These are phyloP conservation scores for Noctua pronuba DNA, from an alignment of 2,888 invertebrate species.

Conservation along the genomic window DNA sequence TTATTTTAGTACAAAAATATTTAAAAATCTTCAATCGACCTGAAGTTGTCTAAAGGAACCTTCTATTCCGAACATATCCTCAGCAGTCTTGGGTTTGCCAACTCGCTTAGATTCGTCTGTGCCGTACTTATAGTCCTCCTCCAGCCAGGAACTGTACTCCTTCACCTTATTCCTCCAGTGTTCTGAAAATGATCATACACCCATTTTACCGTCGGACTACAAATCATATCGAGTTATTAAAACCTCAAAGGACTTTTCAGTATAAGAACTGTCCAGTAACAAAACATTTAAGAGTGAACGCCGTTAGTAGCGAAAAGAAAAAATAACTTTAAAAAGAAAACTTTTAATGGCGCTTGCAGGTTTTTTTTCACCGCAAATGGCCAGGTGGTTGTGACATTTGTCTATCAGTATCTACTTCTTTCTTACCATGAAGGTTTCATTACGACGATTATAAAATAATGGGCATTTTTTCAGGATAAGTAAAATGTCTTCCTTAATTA, in stretches of 20 bases:
- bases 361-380: neutral
- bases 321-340: neutral
- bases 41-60: constrained; percentile 90
- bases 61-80: constrained; percentile 89
- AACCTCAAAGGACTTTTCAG: neutral
- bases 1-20: constrained; percentile 25
- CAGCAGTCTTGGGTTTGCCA: constrained; percentile 89
- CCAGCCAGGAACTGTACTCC: constrained; percentile 87
- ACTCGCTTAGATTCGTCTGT: constrained; percentile 90
- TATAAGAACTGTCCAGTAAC: neutral
- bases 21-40: constrained; percentile 73
- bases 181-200: constrained; percentile 69
- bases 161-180: constrained; percentile 85
- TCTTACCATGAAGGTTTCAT: neutral
- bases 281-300: neutral
- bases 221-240: neutral
- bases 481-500: neutral
- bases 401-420: neutral
- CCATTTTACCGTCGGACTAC: neutral
- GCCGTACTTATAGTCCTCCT: constrained; percentile 87
- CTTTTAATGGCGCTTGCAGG: neutral
- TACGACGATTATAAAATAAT: neutral
- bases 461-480: neutral
- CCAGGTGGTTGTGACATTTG: neutral
- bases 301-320: neutral